These are phyloP conservation scores for Trachymyrmex cornetzi DNA, from an alignment of 1,140 invertebrate species.

Conservation along the genomic window DNA sequence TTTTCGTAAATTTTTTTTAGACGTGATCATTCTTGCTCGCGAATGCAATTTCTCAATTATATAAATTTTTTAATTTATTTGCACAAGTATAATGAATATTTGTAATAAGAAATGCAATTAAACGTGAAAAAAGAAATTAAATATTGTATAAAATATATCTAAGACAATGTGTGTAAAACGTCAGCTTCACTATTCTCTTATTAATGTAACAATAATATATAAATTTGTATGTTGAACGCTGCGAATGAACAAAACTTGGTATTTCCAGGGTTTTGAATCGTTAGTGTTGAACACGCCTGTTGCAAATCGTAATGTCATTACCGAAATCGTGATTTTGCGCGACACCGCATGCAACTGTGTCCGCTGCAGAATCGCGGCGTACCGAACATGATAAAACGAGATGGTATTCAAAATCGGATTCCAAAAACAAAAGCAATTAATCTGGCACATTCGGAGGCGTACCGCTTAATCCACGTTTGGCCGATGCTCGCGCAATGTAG, in stretches of 20 bases:
- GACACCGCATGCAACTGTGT: not conserved
- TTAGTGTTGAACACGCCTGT: slow-evolving; percentile 15
- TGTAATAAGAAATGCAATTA: slow-evolving; percentile 21
- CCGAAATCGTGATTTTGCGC: slow-evolving; percentile 43
- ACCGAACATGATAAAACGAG: slow-evolving; percentile 42
- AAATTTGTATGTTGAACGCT: not conserved
- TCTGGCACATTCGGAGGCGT: slow-evolving; percentile 70
- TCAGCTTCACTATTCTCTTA: not conserved
- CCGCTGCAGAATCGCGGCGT: slow-evolving; percentile 7
- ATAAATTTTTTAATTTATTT: not conserved
- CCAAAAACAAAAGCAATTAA: slow-evolving; percentile 77
- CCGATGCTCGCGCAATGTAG: slow-evolving; percentile 81
- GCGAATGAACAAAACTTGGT: not conserved
- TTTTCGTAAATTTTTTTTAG: not conserved
- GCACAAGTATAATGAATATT: slow-evolving; percentile 20
- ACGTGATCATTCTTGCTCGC: not conserved
- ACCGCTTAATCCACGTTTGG: slow-evolving; percentile 80
- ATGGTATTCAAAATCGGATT: slow-evolving; percentile 68
- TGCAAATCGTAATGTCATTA: slow-evolving; percentile 39
- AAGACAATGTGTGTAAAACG: slow-evolving; percentile 9
- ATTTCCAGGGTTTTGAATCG: not conserved
- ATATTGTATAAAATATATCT: not conserved
- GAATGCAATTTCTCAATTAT: not conserved
- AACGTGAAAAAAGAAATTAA: not conserved
- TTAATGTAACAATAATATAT: not conserved